These are phyloP conservation scores for Thryonomys swinderianus DNA, from an alignment of 2,113 vertebrate genomes.

Conservation along the genomic window DNA sequence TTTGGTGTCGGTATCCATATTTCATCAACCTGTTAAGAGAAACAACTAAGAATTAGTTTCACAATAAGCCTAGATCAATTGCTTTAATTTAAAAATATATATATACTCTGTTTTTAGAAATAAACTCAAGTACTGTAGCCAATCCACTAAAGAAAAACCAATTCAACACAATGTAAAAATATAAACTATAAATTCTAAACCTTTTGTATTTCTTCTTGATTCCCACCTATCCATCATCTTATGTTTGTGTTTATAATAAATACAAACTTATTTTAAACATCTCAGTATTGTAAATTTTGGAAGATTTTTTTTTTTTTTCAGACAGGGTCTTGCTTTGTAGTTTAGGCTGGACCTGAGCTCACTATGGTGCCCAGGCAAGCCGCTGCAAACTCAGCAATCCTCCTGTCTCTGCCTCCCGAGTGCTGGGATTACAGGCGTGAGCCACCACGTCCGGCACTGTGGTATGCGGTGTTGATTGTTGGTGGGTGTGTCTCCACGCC, in stretches of 20 bases:
- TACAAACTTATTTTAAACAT: slow-evolving; percentile 24
- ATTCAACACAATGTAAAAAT: neutral
- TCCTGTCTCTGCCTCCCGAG: no score
- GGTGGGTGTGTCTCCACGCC: no score
- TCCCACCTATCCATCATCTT: no score
- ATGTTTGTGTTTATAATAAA: no score
- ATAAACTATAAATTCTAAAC: neutral
- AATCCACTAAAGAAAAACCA: neutral
- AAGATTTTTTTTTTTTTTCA: slow-evolving; percentile 22
- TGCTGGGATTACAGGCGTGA: no score
- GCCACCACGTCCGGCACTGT: no score
- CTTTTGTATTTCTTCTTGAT: neutral
- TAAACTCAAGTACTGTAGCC: neutral
- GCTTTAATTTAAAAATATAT: neutral
- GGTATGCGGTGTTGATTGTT: no score
- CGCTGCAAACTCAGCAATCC: no score
- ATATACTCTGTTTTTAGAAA: neutral
- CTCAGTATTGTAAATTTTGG: neutral
- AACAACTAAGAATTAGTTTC: neutral
- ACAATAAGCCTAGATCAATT: neutral
- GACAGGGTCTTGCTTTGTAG: no score
- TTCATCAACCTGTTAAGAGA: slow-evolving; percentile 86
- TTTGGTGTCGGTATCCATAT: slow-evolving; percentile 92
- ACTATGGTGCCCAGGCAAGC: no score
- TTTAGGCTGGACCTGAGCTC: no score